Base-by-base conservation (phyloP, 1,140 invertebrate species). In the Zaprionus gabonicus region DNA sequence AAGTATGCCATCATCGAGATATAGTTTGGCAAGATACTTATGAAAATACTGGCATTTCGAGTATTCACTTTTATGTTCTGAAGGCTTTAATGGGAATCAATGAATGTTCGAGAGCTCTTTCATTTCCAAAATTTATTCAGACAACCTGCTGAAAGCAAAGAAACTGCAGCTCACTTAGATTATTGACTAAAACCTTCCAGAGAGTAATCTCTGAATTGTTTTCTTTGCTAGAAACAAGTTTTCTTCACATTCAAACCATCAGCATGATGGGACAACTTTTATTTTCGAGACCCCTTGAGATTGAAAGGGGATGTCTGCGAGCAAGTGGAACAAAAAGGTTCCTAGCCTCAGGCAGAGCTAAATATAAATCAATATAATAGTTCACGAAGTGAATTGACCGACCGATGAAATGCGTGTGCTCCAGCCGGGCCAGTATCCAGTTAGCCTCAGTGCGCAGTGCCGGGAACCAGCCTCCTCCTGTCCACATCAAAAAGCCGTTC, bases 401-500 rank as follows among this genome's bases (percentile, higher is more conserved):
- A 53, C 17, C 12, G 31, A 17, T 51, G 10, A 20, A 12, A 31
- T 10, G 10, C 36, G 23, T 55, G 49, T 55, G 15, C 10, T 34
- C 31, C 1, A 13, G 3, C 23, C 31, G 23, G 28, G 41, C n/a
- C 41, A 17, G 4, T 6, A 56, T 63, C 55, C 55, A 41, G 63
- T 56, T 60, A 44, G 46, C 58, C 65, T 69, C 25, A 55, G 20
- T 20, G 12, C 51, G 7, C 20, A 25, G 46, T 12, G 38, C 20
- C 7, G 41, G n/a, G 41, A 17, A 71, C 73, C 68, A 65, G 68
- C 73, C 73, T 65, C 73, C 73, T 65, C 73, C 68, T 59, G 68
- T 59, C 20, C 10, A 53, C n/a, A 7, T 20, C 20, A 20, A 20
- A 34, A 75, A 71, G 60, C 44, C 53, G 70, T 25, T 66, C 23